Base-by-base conservation (phyloP, 2,888 invertebrate genomes). In the Mythimna lalbum region DNA sequence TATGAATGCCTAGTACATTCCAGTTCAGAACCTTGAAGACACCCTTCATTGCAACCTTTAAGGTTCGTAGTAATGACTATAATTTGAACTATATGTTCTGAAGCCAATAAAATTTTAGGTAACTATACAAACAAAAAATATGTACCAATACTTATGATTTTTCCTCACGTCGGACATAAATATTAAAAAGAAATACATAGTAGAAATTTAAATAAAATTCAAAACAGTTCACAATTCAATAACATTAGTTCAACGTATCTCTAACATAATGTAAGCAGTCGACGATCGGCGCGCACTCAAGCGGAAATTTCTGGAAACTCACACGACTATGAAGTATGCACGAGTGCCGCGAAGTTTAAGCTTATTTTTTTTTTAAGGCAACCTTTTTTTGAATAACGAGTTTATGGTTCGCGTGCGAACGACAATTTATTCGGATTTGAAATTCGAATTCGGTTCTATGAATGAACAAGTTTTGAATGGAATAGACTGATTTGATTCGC, bases 291-390 rank as follows among this genome's bases (percentile, higher is more conserved):
- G 87, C 89, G 89, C 93, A 89, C 89, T 92, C 93, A 89, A n/a
- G 79, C 85, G 93, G 93, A 92, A 94, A 93, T 93, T 91, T 91
- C 90, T 88, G 86, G 89, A 91, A 94, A 92, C 93, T 93, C 92
- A 85, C 85, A 88, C 90, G 82, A 82, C 88, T 89, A 87, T 91
- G 87, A 88, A 89, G 87, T 86, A 87, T 87, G 87, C 89, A 85
- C 84, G 85, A 66, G 76, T 86, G 87, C 81, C 80, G 84, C 82
- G 86, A 90, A 90, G 90, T 92, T 92, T 87, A 72, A 85, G 84
- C 82, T 85, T 84, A 83, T 87, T 87, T 83, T 78, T 33, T 84
- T 87, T 78, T 76, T 59, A 43, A 55, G 4, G 55, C 56, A 73
- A 63, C 67, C n/a, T 71, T 66, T 77, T 78, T 69, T 73, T 63